Percentiles rank a stretch among this genome's conserved stretches.
phyloP scores from a whole-genome alignment of 1,140 invertebrate genomes.

The Helicoverpa zea region DNA sequence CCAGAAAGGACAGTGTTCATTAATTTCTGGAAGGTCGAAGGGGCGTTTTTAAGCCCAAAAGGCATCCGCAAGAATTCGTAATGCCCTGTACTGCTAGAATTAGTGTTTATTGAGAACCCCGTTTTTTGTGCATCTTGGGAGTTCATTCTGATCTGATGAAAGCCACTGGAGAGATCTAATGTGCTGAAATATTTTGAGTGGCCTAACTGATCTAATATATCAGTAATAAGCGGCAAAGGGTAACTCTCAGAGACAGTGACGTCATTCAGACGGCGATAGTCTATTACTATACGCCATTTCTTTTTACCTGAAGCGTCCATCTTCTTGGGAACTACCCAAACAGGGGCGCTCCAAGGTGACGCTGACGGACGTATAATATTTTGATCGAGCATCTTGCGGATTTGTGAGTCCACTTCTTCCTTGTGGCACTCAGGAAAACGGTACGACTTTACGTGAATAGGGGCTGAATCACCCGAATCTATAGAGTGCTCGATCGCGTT shows the following conservation, averaged over 20 bases:
- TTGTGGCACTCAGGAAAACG: slow-evolving; percentile 56
- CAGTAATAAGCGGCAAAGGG: slow-evolving; percentile 48
- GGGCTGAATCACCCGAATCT: slow-evolving; percentile 12
- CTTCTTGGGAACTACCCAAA: slow-evolving; percentile 13
- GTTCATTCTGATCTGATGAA: slow-evolving; percentile 5
- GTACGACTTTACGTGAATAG: slow-evolving; percentile 57
- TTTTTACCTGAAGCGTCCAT: no score
- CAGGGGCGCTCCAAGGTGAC: no score
- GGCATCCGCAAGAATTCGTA: slow-evolving; percentile 35
- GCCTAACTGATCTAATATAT: slow-evolving; percentile 46
- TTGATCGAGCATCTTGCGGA: no score
- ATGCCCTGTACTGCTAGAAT: slow-evolving; percentile 1
- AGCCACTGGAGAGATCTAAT: slow-evolving; percentile 3
- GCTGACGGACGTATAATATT: no score
- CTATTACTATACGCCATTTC: slow-evolving; percentile 27
- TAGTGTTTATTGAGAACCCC: background rate
- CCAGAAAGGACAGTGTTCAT: slow-evolving; percentile 5
- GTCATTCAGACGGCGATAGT: no score
- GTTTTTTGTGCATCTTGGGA: slow-evolving; percentile 12
- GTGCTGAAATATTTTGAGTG: slow-evolving; percentile 22
- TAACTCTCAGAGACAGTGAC: slow-evolving; percentile 19
- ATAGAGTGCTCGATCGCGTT: slow-evolving; percentile 3
- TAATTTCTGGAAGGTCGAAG: slow-evolving; percentile 3
- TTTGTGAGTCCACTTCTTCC: slow-evolving; percentile 51
- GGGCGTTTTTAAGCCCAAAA: slow-evolving; percentile 32